Evolutionary conservation across 1,140 invertebrate species (phyloP).

Genomic region (Cydia splendana): DNA sequence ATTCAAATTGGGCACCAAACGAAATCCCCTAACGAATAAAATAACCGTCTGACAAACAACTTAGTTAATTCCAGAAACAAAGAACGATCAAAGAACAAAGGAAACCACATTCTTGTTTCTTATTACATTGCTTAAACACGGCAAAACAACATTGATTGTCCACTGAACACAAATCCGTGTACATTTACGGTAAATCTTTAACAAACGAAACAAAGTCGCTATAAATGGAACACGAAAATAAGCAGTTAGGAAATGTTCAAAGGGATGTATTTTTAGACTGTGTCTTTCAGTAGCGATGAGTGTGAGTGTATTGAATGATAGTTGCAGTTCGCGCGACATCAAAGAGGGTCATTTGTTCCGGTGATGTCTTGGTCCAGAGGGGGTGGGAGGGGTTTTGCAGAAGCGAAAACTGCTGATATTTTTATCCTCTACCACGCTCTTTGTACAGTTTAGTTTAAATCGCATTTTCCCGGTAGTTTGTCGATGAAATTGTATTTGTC

Average conservation of each 20-base stretch:
- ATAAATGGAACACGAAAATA: not conserved
- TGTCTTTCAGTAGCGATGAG: not conserved
- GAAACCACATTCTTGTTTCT: constrained; percentile 14
- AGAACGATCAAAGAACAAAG: constrained; percentile 17
- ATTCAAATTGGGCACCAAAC: constrained; percentile 16
- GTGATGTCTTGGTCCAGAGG: constrained; percentile 21
- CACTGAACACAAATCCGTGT: not conserved
- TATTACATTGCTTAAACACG: constrained; percentile 21
- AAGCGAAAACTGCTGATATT: not conserved
- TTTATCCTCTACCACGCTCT: not conserved
- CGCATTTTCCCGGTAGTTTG: not conserved
- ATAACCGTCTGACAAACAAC: constrained; percentile 13
- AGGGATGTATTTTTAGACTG: constrained; percentile 17
- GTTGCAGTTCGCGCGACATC: constrained; percentile 25
- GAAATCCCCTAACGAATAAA: constrained; percentile 21
- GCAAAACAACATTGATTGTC: constrained; percentile 24
- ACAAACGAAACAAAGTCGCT: not conserved
- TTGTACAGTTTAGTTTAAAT: not conserved
- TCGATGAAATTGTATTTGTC: not conserved
- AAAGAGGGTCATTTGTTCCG: constrained; percentile 28
- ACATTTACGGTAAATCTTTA: constrained; percentile 12
- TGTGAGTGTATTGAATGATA: constrained; percentile 19
- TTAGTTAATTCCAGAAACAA: constrained; percentile 21
- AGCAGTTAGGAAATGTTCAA: constrained; percentile 18
- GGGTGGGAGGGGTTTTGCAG: not conserved